Conservation (phyloP, 2,113 vertebrate species). For the Silurus asotus region DNA sequence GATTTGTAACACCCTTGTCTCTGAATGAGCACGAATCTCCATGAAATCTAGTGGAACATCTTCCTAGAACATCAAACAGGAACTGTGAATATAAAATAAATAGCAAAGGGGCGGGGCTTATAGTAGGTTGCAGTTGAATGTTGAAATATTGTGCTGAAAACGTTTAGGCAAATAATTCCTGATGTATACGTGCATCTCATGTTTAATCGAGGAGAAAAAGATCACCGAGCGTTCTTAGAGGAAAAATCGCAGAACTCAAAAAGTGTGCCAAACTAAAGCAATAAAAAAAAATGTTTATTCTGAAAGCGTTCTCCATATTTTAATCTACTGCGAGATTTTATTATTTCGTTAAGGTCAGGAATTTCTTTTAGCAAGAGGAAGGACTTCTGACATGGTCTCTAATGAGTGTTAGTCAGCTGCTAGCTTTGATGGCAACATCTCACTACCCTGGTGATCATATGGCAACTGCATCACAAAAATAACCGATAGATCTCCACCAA, state of each 20-base stretch:
- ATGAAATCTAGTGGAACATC: too few relatives aligned
- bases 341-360: not conserved
- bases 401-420: not conserved
- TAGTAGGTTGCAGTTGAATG: not conserved
- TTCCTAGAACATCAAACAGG: too few relatives aligned
- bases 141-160: not conserved
- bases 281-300: not conserved
- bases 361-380: not conserved
- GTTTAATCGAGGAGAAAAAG: too few relatives aligned
- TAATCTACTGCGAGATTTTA: too few relatives aligned
- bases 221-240: not conserved
- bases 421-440: not conserved
- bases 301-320: too few relatives aligned
- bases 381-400: not conserved
- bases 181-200: not conserved
- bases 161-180: not conserved
- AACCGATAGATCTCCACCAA: not conserved
- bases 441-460: not conserved
- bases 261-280: too few relatives aligned
- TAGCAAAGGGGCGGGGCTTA: not conserved
- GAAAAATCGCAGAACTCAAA: not conserved
- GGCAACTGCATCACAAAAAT: not conserved
- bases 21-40: too few relatives aligned
- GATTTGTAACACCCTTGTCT: too few relatives aligned
- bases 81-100: too few relatives aligned